These are phyloP conservation scores for Cheilosia vernalis DNA, from an alignment of 2,888 invertebrate genomes.

Conservation along the genomic window DNA sequence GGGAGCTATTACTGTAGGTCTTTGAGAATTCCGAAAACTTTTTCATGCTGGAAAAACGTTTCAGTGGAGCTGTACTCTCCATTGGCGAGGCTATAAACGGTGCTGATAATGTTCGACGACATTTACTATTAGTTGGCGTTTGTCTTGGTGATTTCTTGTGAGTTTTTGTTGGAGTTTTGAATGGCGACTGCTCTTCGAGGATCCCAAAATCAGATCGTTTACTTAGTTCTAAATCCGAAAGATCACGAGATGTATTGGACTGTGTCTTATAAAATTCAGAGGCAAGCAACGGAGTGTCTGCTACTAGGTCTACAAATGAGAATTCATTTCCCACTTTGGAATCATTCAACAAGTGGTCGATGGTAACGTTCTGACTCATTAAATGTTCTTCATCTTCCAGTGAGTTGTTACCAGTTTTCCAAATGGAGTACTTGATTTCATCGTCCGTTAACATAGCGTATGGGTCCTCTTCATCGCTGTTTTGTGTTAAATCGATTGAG, in stretches of 20 bases:
- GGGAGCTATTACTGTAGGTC: conserved; percentile 73
- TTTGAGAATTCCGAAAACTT: conserved; percentile 76
- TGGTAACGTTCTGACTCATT: conserved; percentile 4
- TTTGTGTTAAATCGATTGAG: conserved; percentile 78
- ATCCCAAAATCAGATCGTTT: conserved; percentile 81
- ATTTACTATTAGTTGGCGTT: conserved; percentile 27
- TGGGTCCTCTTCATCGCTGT: conserved; percentile 78
- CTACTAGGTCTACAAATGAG: conserved; percentile 70
- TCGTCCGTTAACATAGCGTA: conserved; percentile 84
- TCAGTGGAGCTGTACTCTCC: conserved; percentile 74
- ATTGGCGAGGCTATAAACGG: conserved; percentile 79
- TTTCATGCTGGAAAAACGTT: conserved; percentile 75
- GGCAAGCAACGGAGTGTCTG: conserved; percentile 22
- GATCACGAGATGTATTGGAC: conserved; percentile 11
- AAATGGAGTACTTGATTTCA: conserved; percentile 87
- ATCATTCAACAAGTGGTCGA: conserved; percentile 1
- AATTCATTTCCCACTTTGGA: conserved; percentile 49
- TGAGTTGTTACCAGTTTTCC: conserved; percentile 79
- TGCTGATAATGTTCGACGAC: conserved; percentile 77
- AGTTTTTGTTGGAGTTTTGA: conserved; percentile 63
- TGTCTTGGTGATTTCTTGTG: conserved; percentile 57
- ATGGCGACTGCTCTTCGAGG: conserved; percentile 78
- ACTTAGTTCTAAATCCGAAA: conserved; percentile 74
- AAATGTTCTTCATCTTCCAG: conserved; percentile 1
- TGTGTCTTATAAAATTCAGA: conserved; percentile 20